phyloP scores from a whole-genome alignment of 2,113 vertebrate genomes.

The Passer domesticus region DNA sequence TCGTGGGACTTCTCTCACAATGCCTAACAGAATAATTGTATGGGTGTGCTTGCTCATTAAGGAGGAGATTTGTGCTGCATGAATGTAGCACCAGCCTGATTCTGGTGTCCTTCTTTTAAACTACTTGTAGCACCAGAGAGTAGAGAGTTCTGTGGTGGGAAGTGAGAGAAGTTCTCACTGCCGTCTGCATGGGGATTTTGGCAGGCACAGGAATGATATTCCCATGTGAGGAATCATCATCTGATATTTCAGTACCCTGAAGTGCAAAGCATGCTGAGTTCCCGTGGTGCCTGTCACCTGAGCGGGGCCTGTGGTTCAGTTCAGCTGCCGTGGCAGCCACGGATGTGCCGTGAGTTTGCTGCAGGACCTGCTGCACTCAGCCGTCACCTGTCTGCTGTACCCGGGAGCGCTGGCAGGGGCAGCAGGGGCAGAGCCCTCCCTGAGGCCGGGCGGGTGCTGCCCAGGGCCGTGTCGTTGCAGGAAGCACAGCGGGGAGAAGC shows the following conservation, averaged over 20 bases:
- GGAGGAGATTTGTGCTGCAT: neutral
- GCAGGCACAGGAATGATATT: neutral
- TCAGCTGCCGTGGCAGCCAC: rapidly evolving
- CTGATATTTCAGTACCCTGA: rapidly evolving
- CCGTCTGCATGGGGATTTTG: rapidly evolving
- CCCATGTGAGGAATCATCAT: neutral
- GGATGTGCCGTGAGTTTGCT: rapidly evolving
- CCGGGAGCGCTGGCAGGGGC: neutral
- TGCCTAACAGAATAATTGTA: neutral
- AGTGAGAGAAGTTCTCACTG: neutral
- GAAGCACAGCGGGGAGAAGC: conserved; percentile 97
- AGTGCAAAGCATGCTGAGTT: neutral
- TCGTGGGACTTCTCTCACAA: rapidly evolving
- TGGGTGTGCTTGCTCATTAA: neutral
- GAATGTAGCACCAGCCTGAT: neutral
- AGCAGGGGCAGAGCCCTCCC: neutral
- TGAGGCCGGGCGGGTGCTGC: rapidly evolving
- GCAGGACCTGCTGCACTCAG: rapidly evolving
- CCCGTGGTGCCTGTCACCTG: rapidly evolving
- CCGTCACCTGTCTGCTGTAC: rapidly evolving
- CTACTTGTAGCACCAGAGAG: neutral
- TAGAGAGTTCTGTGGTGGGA: neutral
- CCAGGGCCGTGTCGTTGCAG: conserved; percentile 39
- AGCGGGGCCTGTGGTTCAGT: neutral
- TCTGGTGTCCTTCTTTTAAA: neutral